phyloP scores from a whole-genome alignment of 2,888 invertebrate genomes.

The Therioaphis trifolii region DNA sequence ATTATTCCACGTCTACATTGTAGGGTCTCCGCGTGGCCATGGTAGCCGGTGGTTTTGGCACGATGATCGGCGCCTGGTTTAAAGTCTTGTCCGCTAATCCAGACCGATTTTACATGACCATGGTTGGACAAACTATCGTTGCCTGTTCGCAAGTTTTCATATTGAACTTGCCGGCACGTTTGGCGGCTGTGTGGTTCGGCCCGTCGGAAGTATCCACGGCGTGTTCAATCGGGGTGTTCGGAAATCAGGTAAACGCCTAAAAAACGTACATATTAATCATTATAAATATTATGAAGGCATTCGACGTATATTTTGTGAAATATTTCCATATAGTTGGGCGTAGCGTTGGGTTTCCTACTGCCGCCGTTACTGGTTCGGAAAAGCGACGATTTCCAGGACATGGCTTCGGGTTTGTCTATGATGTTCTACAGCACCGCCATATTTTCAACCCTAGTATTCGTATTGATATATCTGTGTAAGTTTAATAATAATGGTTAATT shows the following conservation, averaged over 20 bases:
- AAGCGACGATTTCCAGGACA: slow-evolving; percentile 74
- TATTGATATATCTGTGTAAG: slow-evolving; percentile 89
- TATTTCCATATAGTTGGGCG: slow-evolving; percentile 67
- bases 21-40: slow-evolving; percentile 88
- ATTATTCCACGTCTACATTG: slow-evolving; percentile 61
- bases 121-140: slow-evolving; percentile 88
- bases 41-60: slow-evolving; percentile 85
- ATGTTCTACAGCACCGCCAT: slow-evolving; percentile 90
- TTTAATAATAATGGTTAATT: slow-evolving; percentile 67
- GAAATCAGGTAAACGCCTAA: slow-evolving; percentile 84
- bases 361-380: slow-evolving; percentile 74
- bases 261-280: background rate
- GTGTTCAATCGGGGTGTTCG: slow-evolving; percentile 97
- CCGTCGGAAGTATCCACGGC: slow-evolving; percentile 96
- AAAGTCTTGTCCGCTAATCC: slow-evolving; percentile 89
- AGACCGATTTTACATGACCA: slow-evolving; percentile 87
- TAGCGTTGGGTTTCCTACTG: slow-evolving; percentile 88
- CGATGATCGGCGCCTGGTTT: slow-evolving; percentile 89
- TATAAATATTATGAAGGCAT: background rate
- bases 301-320: background rate
- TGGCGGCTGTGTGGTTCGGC: slow-evolving; percentile 98
- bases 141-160: slow-evolving; percentile 92
- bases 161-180: slow-evolving; percentile 88
- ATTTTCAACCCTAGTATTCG: slow-evolving; percentile 82
- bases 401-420: slow-evolving; percentile 78